phyloP scores from a whole-genome alignment of 2,113 vertebrate genomes.

The Platichthys stellatus region DNA sequence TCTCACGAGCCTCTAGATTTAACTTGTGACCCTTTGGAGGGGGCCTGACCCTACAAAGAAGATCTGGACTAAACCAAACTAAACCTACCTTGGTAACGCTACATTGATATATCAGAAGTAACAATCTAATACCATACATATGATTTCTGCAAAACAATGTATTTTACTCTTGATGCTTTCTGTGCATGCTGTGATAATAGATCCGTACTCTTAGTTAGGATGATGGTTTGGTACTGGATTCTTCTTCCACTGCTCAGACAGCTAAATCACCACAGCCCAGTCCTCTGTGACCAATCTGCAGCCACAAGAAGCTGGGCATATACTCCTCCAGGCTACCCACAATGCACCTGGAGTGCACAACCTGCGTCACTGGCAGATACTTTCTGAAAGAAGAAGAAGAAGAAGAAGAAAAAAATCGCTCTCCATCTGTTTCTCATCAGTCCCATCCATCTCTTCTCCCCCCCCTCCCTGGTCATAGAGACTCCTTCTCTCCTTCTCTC shows the following conservation, averaged over 20 bases:
- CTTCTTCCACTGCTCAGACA: constrained; percentile 26
- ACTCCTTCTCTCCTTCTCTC: constrained; percentile 44
- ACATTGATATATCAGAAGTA: too few species aligned
- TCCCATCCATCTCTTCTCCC: constrained; percentile 64
- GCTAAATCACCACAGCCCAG: constrained; percentile 51
- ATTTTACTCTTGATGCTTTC: too few species aligned
- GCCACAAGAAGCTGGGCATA: constrained; percentile 51
- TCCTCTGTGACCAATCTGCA: constrained; percentile 36
- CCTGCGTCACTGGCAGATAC: constrained; percentile 73
- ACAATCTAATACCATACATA: too few species aligned
- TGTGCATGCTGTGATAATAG: too few species aligned
- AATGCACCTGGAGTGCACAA: constrained; percentile 76
- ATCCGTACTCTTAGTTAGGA: background rate
- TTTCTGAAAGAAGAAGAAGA: constrained; percentile 6
- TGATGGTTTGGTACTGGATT: constrained; percentile 3
- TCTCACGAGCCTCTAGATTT: background rate
- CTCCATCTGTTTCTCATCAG: constrained; percentile 79
- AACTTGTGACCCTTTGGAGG: background rate
- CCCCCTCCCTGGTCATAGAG: constrained; percentile 40
- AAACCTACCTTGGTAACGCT: too few species aligned
- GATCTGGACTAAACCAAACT: too few species aligned
- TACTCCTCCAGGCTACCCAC: constrained; percentile 62
- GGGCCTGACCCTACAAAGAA: background rate
- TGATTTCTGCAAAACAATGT: too few species aligned
- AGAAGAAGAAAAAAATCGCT: constrained; percentile 17